A percentile compares a stretch with the other conserved stretches of the same genome.
These are phyloP conservation scores for Phaenicophaeus curvirostris DNA, from an alignment of 2,797 vertebrate species.

Conservation along the genomic window DNA sequence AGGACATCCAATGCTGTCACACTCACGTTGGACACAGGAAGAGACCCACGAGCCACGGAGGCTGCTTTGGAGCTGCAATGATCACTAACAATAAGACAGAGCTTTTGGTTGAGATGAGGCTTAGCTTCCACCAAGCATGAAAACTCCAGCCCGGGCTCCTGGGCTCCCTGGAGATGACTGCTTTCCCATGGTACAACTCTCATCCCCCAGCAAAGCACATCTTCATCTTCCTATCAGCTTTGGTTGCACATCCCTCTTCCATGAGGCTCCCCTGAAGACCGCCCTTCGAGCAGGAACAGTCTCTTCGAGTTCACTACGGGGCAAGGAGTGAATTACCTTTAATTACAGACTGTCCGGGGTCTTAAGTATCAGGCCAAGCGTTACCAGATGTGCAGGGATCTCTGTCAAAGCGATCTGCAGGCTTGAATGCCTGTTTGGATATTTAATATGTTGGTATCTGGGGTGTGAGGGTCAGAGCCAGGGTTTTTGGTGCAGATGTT, in stretches of 20 bases:
- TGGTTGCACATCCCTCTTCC: background rate
- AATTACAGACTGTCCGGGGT: background rate
- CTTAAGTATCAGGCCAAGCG: slow-evolving; percentile 1
- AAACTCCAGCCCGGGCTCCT: background rate
- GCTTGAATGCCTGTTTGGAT: background rate
- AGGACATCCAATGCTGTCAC: background rate
- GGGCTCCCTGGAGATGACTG: background rate
- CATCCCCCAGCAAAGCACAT: background rate
- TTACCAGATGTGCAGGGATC: slow-evolving; percentile 53
- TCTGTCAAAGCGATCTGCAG: background rate
- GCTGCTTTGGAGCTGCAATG: accelerated
- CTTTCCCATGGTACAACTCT: background rate
- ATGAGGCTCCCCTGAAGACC: accelerated
- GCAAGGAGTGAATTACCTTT: background rate
- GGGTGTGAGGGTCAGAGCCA: background rate
- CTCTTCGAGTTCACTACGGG: background rate
- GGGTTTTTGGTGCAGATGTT: slow-evolving; percentile 17
- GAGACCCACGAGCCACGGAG: accelerated
- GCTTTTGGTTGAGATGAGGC: background rate
- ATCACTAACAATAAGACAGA: background rate
- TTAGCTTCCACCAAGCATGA: background rate
- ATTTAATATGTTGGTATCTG: slow-evolving; percentile 17
- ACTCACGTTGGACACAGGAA: accelerated
- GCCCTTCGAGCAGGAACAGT: background rate
- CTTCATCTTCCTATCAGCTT: background rate